Evolutionary conservation across 1,140 invertebrate genomes (phyloP).

Genomic region (Dendroctonus ponderosae): DNA sequence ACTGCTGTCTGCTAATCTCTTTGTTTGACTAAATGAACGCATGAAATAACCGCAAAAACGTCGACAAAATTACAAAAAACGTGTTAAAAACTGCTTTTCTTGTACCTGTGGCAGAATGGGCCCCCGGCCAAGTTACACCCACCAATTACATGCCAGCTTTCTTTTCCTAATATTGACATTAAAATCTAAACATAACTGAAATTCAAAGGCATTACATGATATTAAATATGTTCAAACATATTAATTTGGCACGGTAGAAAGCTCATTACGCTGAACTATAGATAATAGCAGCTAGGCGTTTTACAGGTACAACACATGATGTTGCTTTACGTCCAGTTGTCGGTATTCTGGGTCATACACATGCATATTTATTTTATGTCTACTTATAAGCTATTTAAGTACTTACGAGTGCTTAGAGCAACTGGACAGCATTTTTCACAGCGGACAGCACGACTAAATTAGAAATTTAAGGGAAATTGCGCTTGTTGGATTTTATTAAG

Average conservation of each 20-base stretch:
- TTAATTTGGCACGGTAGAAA: not conserved
- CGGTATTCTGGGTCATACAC: not conserved
- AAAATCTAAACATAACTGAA: not conserved
- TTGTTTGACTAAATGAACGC: too few species aligned
- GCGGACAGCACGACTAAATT: too few species aligned
- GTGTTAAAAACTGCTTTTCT: too few species aligned
- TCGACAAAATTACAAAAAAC: not conserved
- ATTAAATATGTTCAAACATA: not conserved
- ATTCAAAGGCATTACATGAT: not conserved
- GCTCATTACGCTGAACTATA: not conserved
- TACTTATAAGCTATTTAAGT: too few species aligned
- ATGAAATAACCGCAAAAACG: not conserved
- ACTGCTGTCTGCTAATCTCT: too few species aligned
- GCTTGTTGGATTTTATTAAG: too few species aligned
- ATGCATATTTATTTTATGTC: too few species aligned
- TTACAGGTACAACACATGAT: not conserved
- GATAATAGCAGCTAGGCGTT: not conserved
- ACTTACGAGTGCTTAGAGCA: too few species aligned
- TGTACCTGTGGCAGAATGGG: too few species aligned
- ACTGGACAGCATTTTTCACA: too few species aligned
- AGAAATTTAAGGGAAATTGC: too few species aligned
- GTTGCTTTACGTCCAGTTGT: not conserved
- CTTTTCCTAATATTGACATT: constrained; percentile 1
- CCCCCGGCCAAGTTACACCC: not conserved
- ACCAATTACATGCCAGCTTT: not conserved